Base-by-base conservation (phyloP, 1,140 invertebrate genomes). In the Aphelinus atriplicis region DNA sequence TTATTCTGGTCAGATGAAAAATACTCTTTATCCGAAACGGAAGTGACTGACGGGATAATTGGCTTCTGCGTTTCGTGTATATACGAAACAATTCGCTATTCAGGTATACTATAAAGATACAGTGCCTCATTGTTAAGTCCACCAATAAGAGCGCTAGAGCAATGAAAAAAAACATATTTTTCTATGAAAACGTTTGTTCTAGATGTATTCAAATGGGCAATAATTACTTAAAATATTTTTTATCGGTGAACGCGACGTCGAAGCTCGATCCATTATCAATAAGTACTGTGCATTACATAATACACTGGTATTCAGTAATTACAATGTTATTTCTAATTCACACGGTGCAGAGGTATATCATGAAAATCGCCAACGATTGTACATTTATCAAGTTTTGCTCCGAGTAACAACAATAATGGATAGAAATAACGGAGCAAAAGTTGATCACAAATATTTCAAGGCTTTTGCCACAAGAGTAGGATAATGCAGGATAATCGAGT, bases 141-240 rank as follows among this genome's bases (percentile, higher is more conserved):
- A 75, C 10, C 73, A 64, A 70, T 69, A 61, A 47, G n/a, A 61
- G 70, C 57, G 6, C 53, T 63, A 69, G 57, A 70, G 55, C 67
- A 67, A 75, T 3, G 7, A 63, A 47, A 73, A 55, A 71, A 47
- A 72, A 64, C 51, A 48, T 72, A 66, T 73, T 73, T 73, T 73
- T 73, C 55, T 73, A 73, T 42, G 26, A 10, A 73, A 66, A 73
- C 10, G n/a, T 60, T 64, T 72, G 61, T 72, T 64, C 61, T 72
- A 72, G 55, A 57, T 7, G 53, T 64, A 72, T 47, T 62, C 56
- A 72, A 46, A 53, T 46, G 46, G 62, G 70, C 70, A 72, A 72
- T 72, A 64, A 71, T 72, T 64, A 72, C 70, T 72, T 72, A 72
- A 72, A 72, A 64, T 72, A 64, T 72, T 72, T 74, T 26, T 62